phyloP scores from a whole-genome alignment of 2,113 vertebrate species.

The Cyanoderma ruficeps region DNA sequence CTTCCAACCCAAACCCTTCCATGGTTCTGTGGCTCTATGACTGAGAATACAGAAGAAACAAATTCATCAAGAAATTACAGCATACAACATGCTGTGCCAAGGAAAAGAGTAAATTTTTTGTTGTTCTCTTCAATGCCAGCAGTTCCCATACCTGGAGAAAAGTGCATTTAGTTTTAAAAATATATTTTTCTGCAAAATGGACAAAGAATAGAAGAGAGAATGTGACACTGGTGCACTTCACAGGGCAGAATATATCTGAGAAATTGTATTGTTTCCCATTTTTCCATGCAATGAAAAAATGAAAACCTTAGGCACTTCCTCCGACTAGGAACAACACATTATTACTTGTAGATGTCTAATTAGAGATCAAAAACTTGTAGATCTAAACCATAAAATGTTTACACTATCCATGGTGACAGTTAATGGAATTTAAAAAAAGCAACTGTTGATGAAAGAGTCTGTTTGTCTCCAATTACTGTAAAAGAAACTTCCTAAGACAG shows the following conservation, averaged over 20 bases:
- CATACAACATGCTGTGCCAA: neutral
- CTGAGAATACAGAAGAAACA: neutral
- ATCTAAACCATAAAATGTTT: neutral
- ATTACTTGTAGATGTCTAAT: neutral
- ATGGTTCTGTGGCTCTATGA: neutral
- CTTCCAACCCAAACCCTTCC: neutral
- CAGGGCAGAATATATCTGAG: neutral
- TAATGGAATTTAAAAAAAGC: neutral
- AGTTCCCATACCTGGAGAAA: neutral
- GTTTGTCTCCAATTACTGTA: neutral
- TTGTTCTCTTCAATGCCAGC: neutral
- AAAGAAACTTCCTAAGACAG: neutral
- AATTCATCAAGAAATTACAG: neutral
- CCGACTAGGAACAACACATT: neutral
- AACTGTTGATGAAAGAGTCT: neutral
- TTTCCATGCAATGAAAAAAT: neutral
- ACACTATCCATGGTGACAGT: neutral
- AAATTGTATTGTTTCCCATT: neutral
- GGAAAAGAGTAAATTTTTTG: neutral
- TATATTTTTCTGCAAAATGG: neutral
- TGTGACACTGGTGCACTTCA: neutral
- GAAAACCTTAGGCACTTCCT: neutral
- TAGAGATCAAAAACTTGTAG: neutral
- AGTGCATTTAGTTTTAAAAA: neutral
- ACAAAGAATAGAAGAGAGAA: neutral